Evolutionary conservation across 2,113 vertebrate species (phyloP), one percentile per base, ranked within the genome.

Genomic region (Sylvia atricapilla): DNA sequence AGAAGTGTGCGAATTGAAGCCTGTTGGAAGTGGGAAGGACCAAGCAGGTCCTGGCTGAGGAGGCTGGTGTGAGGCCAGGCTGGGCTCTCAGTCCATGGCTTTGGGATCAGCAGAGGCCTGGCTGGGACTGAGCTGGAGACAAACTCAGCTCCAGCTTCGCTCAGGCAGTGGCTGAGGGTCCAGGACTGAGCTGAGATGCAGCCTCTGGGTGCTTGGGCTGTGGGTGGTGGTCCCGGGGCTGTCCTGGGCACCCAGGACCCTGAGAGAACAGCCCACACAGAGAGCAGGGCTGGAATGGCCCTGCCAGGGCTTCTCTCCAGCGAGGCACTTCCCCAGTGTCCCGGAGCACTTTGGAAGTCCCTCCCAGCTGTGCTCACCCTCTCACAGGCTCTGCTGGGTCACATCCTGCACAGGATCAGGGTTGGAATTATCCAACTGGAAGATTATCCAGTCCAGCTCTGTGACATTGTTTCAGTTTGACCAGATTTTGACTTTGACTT

Each of bases 261-360:
- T 30, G 43, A 19, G 13, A 14, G 49, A 15, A 0, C 18, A 37
- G 59, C 30, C 58, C n/a, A 23, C 15, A 3, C 4, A 16, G 43
- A 24, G 3, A 64, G 31, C 76, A 44, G 49, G 8, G 15, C 25
- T 22, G 27, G 4, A 49, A 5, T 13, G 39, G 41, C 49, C 2
- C 9, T 87, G 35, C n/a, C 6, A 19, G 39, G 30, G 10, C 2
- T 12, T 35, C 19, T 49, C 27, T 55, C 10, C 49, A 24, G 21
- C 15, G 47, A 13, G 6, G 10, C 0, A 0, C 27, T 69, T 49
- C 70, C 59, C 2, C 2, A 2, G 3, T 15, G 70, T 30, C 52
- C 85, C 22, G 79, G 67, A 76, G 16, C 23, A 35, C 49, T 82
- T 33, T 8, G 77, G 79, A 31, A 64, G 28, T 33, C 41, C 12